Conservation (phyloP, 2,888 invertebrate genomes). For the Melitaea athalia region DNA sequence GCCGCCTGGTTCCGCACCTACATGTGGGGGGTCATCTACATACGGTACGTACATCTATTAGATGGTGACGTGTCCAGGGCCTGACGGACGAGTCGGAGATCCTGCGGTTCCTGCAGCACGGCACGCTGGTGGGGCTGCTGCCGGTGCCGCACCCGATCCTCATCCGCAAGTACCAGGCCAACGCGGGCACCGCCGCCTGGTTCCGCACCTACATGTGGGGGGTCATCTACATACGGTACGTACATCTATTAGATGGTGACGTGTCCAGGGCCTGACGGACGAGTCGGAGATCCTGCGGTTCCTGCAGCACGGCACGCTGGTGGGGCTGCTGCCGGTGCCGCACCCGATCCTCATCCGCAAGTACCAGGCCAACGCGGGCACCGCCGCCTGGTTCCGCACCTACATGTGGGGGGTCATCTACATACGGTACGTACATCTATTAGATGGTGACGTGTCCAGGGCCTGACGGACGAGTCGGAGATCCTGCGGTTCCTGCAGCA, state of each 20-base stretch:
- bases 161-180: slow-evolving; percentile 99
- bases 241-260: too few species aligned
- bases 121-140: slow-evolving; percentile 97
- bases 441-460: too few species aligned
- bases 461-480: slow-evolving; percentile 99
- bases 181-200: slow-evolving; percentile 99
- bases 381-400: slow-evolving; percentile 99
- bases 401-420: slow-evolving; percentile 99
- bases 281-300: slow-evolving; percentile 99
- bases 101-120: slow-evolving; percentile 98
- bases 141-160: slow-evolving; percentile 99
- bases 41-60: slow-evolving; percentile 86
- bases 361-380: slow-evolving; percentile 99
- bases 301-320: slow-evolving; percentile 98
- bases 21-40: slow-evolving; percentile 99
- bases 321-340: slow-evolving; percentile 98
- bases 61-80: too few species aligned
- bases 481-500: slow-evolving; percentile 99
- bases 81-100: slow-evolving; percentile 99
- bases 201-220: slow-evolving; percentile 99
- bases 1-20: slow-evolving; percentile 99
- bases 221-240: slow-evolving; percentile 96
- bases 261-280: slow-evolving; percentile 97
- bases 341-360: slow-evolving; percentile 99
- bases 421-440: slow-evolving; percentile 91